phyloP scores from a whole-genome alignment of 2,797 vertebrate species.

The Ciconia nigra region DNA sequence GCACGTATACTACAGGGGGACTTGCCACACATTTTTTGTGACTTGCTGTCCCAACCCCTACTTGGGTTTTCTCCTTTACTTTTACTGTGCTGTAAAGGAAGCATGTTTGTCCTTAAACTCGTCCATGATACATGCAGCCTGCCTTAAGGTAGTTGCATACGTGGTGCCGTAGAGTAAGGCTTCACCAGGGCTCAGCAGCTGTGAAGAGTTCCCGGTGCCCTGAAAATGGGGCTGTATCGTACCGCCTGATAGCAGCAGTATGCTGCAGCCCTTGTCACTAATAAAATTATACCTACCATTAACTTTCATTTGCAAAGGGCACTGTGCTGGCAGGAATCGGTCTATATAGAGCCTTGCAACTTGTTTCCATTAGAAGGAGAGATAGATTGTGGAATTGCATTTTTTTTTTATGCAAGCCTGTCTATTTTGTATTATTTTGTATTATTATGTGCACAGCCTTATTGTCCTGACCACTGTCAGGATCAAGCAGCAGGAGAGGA shows the following conservation, averaged over 20 bases:
- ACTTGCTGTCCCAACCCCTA: not conserved
- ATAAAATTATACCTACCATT: not conserved
- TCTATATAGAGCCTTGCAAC: not conserved
- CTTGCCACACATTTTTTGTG: too few species aligned
- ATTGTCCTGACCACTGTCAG: not conserved
- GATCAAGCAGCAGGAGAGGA: not conserved
- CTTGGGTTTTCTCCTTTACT: not conserved
- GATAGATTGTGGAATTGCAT: not conserved
- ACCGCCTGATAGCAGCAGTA: rapidly evolving
- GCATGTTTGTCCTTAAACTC: too few species aligned
- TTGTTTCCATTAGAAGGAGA: not conserved
- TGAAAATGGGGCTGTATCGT: not conserved
- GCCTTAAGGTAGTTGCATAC: rapidly evolving
- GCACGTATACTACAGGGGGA: rapidly evolving
- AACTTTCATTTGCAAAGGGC: not conserved
- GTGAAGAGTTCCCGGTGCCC: not conserved
- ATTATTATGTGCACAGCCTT: not conserved
- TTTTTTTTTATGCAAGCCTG: not conserved
- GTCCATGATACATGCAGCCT: rapidly evolving
- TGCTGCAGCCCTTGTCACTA: not conserved
- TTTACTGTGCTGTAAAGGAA: too few species aligned
- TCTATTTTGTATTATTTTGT: not conserved
- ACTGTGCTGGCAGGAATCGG: not conserved
- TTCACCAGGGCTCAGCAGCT: too few species aligned
- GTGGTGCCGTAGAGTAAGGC: rapidly evolving